Evolutionary conservation across 2,888 invertebrate genomes (phyloP), one percentile per base, ranked within the genome.

Genomic region (Lycocerus yunnanus): DNA sequence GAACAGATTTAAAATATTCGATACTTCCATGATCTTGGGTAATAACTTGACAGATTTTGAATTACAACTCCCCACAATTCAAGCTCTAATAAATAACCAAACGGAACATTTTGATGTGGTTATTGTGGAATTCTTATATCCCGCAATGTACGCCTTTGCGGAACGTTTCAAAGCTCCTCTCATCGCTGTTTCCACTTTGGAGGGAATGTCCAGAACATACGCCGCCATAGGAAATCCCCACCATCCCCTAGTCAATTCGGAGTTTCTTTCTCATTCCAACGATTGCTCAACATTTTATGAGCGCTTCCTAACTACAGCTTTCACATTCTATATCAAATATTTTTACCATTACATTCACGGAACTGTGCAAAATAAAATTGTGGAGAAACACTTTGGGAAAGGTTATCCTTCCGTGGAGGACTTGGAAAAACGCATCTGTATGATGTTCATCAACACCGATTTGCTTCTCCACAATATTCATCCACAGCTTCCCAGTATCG

Each of bases 231-330:
- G 85, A 0, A 86, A 85, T 76, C 82, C 83, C 1, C 18, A n/a
- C 3, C 83, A 85, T 80, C 85, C 86, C 1, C 66, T 86, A 14
- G 72, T 85, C 8, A 83, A 82, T 15, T 85, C 86, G 2, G 84
- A 84, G 1, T 81, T 84, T 71, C 69, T 84, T 5, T 78, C 82
- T 20, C 72, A 77, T 14, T 80, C 81, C 63, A 15, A 74, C 10
- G 78, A 83, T 8, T n/a, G 2, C 78, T 63, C 18, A 8, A 81
- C 78, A 6, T 84, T 86, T 71, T 73, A 68, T 24, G 81, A 86
- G 68, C 73, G 85, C 21, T 3, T 85, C 8, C 5, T 15, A 1
- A 27, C 58, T 18, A 9, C 20, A 11, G n/a, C 20, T 18, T 68
- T 11, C 14, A 60, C 68, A 9, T 2, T 15, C n/a, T 58, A 58